Conservation (phyloP, 30 jellyfish, hydroid and myxozoan genomes). For the Turritopsis dohrnii region DNA sequence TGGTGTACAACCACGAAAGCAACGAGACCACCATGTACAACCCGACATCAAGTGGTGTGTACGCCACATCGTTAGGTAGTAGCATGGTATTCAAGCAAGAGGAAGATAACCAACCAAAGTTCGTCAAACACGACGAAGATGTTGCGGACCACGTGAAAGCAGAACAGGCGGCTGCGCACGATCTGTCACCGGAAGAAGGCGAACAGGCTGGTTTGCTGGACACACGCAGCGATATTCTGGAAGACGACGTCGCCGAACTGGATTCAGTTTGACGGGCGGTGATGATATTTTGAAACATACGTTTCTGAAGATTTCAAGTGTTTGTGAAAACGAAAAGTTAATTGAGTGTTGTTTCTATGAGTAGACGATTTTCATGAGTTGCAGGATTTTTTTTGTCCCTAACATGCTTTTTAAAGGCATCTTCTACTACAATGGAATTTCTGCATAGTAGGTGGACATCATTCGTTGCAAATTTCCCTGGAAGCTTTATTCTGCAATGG, state of each 20-base stretch:
- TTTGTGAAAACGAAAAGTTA: too few relatives aligned
- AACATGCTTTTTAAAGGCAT: too few relatives aligned
- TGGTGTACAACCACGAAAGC: conserved; percentile 18
- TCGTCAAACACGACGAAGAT: conserved; percentile 31
- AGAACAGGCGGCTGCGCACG: conserved; percentile 28
- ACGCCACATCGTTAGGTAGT: conserved; percentile 23
- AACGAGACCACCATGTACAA: not conserved
- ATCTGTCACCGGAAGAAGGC: conserved; percentile 13
- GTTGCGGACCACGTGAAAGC: conserved; percentile 32
- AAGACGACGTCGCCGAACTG: not conserved
- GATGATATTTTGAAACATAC: too few relatives aligned
- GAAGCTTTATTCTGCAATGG: too few relatives aligned
- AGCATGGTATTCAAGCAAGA: conserved; percentile 35
- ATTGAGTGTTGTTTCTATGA: too few relatives aligned
- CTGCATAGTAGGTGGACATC: too few relatives aligned
- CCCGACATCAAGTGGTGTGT: conserved; percentile 10
- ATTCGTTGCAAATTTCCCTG: too few relatives aligned
- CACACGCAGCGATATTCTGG: not conserved
- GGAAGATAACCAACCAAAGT: not conserved
- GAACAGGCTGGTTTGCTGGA: conserved; percentile 2
- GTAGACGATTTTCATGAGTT: too few relatives aligned
- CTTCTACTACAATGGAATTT: too few relatives aligned
- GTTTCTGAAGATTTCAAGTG: too few relatives aligned
- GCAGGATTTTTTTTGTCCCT: too few relatives aligned
- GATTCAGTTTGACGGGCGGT: not conserved